Evolutionary conservation across 2,797 vertebrate species (phyloP).

Genomic region (Malurus splendens): DNA sequence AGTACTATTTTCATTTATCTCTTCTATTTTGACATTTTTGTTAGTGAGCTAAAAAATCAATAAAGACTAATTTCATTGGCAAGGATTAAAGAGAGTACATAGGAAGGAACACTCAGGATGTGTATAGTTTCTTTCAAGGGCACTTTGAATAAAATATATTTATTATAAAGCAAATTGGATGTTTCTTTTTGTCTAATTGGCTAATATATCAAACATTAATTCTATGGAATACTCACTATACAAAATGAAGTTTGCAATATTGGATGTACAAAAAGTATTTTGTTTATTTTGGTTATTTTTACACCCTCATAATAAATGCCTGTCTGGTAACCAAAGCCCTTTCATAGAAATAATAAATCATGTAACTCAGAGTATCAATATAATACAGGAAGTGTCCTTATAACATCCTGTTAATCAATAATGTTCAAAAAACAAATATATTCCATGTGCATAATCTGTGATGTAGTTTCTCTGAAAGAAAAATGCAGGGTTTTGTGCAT

Average conservation of each 20-base stretch:
- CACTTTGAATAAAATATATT: constrained; percentile 45
- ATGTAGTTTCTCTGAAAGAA: background rate
- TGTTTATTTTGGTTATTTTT: constrained; percentile 24
- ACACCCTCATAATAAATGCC: background rate
- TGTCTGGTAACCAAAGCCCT: background rate
- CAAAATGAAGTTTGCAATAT: background rate
- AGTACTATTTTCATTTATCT: constrained; percentile 45
- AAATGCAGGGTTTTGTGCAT: background rate
- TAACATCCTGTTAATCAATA: background rate
- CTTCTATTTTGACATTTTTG: constrained; percentile 57
- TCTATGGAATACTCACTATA: background rate
- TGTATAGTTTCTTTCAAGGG: constrained; percentile 42
- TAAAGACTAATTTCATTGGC: constrained; percentile 61
- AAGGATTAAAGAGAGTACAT: constrained; percentile 18
- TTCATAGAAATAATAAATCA: background rate
- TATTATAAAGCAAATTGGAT: constrained; percentile 33
- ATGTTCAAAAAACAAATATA: background rate
- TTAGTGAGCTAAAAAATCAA: constrained; percentile 52
- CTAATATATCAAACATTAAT: constrained; percentile 27
- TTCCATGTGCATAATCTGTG: background rate
- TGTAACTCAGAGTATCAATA: background rate
- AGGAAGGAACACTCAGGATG: constrained; percentile 25
- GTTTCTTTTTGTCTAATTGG: constrained; percentile 32
- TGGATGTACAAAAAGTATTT: background rate
- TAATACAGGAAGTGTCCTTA: background rate